These are phyloP conservation scores for Aphaenogaster ashmeadi DNA, from an alignment of 1,140 invertebrate species.

Conservation along the genomic window DNA sequence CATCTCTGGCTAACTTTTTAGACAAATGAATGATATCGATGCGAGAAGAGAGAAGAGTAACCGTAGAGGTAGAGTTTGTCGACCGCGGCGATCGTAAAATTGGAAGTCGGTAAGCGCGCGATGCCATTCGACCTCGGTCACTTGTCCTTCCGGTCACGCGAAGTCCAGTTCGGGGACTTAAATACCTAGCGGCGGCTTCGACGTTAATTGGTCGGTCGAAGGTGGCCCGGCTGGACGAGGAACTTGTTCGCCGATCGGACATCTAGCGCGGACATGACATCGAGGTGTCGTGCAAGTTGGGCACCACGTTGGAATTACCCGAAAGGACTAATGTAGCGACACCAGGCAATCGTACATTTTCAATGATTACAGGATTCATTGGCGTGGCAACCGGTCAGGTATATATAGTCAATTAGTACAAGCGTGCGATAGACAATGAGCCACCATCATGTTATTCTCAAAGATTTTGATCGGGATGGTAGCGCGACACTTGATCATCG, in stretches of 20 bases:
- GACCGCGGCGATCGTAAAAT: conserved; percentile 40
- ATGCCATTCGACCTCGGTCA: conserved; percentile 52
- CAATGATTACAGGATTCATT: background rate
- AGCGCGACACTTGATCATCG: background rate
- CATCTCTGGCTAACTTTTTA: background rate
- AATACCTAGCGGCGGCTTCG: conserved; percentile 29
- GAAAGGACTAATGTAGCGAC: background rate
- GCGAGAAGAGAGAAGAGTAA: background rate
- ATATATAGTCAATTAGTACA: background rate
- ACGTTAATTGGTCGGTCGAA: conserved; percentile 46
- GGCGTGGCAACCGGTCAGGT: background rate
- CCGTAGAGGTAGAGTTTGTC: background rate
- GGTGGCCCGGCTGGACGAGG: background rate
- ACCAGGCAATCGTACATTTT: background rate
- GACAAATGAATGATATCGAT: background rate
- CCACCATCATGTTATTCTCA: background rate
- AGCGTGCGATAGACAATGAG: background rate
- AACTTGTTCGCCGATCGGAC: conserved; percentile 49
- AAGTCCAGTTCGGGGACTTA: conserved; percentile 43
- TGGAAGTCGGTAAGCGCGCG: conserved; percentile 18
- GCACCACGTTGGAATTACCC: background rate
- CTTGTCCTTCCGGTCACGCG: conserved; percentile 62
- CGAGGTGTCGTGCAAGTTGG: conserved; percentile 21
- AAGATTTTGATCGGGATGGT: background rate
- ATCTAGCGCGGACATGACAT: conserved; percentile 18